Conservation (phyloP, 2,888 invertebrate species). For the Machimus rusticus region DNA sequence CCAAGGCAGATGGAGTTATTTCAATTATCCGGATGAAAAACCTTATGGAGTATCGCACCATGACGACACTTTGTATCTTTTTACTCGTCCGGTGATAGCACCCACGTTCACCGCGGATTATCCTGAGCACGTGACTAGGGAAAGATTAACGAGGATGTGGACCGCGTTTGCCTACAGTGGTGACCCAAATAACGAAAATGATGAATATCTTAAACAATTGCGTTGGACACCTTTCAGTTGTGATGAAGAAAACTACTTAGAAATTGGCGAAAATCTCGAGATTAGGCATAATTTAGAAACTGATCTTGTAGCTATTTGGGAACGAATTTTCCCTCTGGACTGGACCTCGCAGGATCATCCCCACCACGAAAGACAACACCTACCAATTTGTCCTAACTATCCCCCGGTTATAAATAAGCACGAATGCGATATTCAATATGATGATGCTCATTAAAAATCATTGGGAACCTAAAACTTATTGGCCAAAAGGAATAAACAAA, state of each 20-base stretch:
- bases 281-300: constrained; percentile 57
- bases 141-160: constrained; percentile 63
- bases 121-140: constrained; percentile 62
- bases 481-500: not conserved
- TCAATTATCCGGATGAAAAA: constrained; percentile 65
- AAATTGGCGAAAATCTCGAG: constrained; percentile 57
- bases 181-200: constrained; percentile 60
- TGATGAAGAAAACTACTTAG: constrained; percentile 58
- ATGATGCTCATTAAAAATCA: not conserved
- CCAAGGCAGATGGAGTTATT: constrained; percentile 69
- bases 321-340: constrained; percentile 59
- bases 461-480: not conserved
- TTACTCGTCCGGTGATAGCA: constrained; percentile 59
- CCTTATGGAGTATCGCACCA: constrained; percentile 65
- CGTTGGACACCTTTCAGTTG: constrained; percentile 61
- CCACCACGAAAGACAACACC: not conserved
- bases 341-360: constrained; percentile 50
- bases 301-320: constrained; percentile 59
- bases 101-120: constrained; percentile 61
- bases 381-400: not conserved
- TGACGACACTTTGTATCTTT: constrained; percentile 65
- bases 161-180: constrained; percentile 58
- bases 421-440: not conserved
- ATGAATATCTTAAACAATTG: constrained; percentile 55
- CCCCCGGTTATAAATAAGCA: not conserved